Conservation (phyloP, 2,797 vertebrate genomes). For the Coreius guichenoti region DNA sequence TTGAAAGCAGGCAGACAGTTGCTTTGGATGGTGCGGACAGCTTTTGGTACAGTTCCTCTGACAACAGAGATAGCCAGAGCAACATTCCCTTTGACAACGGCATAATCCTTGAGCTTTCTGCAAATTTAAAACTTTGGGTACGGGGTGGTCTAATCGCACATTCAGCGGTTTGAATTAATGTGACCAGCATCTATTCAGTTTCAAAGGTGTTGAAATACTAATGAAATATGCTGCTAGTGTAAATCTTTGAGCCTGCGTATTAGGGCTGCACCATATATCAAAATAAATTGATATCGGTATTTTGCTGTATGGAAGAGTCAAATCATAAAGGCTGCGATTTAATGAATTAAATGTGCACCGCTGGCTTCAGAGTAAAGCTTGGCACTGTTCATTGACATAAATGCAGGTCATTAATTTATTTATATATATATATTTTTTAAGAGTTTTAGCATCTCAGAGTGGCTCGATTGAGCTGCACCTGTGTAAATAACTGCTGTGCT, state of each 20-base stretch:
- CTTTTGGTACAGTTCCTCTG: slow-evolving; percentile 34
- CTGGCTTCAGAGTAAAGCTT: not conserved
- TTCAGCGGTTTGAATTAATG: slow-evolving; percentile 36
- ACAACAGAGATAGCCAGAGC: slow-evolving; percentile 23
- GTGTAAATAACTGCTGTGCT: not conserved
- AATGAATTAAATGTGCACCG: not conserved
- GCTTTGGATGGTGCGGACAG: slow-evolving; percentile 26
- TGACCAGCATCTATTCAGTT: slow-evolving; percentile 18
- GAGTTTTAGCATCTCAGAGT: not conserved
- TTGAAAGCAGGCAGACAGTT: slow-evolving; percentile 49
- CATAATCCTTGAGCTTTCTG: slow-evolving; percentile 12
- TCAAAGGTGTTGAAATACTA: slow-evolving; percentile 13
- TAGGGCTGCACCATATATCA: not conserved
- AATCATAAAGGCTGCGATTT: not conserved
- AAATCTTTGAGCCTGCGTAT: slow-evolving; percentile 6
- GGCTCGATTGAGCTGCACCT: not conserved
- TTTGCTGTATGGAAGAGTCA: not conserved
- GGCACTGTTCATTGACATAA: not conserved
- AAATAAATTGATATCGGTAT: not conserved
- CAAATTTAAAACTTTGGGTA: slow-evolving; percentile 12
- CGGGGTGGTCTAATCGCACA: slow-evolving; percentile 19
- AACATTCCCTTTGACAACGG: slow-evolving; percentile 18
- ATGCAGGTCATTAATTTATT: not conserved
- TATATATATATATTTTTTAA: too few species aligned
- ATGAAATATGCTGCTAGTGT: not conserved